Percentiles rank a stretch among this genome's conserved stretches.
Conservation (phyloP, 2,888 invertebrate genomes). For the Lymantria monacha region DNA sequence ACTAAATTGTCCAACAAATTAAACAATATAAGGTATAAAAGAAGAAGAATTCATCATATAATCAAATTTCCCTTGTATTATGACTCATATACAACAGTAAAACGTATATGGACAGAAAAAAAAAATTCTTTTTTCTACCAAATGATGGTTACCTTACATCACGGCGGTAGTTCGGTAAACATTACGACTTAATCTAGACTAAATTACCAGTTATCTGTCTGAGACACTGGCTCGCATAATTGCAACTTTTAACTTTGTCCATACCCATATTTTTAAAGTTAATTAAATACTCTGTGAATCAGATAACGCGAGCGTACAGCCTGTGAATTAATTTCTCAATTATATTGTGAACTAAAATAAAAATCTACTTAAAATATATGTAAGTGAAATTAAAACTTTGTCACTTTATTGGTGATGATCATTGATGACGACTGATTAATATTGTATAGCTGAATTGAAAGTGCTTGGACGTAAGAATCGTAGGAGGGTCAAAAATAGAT, state of each 20-base stretch:
- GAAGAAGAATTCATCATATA: too few relatives aligned
- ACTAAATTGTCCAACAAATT: too few relatives aligned
- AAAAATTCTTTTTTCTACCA: conserved; percentile 1
- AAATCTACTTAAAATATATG: background rate
- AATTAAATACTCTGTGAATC: conserved; percentile 35
- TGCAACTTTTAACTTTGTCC: conserved; percentile 41
- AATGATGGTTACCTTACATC: conserved; percentile 33
- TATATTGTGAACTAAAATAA: conserved; percentile 1
- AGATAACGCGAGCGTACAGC: conserved; percentile 24
- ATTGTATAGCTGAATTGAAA: too few relatives aligned
- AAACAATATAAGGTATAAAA: too few relatives aligned
- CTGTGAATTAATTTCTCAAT: conserved; percentile 28
- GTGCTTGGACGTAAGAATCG: too few relatives aligned
- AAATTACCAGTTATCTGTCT: conserved; percentile 63
- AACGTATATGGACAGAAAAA: too few relatives aligned
- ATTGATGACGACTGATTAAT: too few relatives aligned
- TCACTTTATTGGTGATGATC: too few relatives aligned
- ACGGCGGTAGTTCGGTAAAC: conserved; percentile 51
- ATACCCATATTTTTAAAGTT: conserved; percentile 30
- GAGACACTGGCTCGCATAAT: conserved; percentile 50
- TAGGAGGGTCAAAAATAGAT: too few relatives aligned
- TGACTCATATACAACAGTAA: too few relatives aligned
- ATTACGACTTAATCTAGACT: conserved; percentile 68
- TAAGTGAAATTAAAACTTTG: background rate
- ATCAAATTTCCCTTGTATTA: too few relatives aligned